Conservation (phyloP, 2,888 invertebrate genomes). For the Latheticus oryzae region DNA sequence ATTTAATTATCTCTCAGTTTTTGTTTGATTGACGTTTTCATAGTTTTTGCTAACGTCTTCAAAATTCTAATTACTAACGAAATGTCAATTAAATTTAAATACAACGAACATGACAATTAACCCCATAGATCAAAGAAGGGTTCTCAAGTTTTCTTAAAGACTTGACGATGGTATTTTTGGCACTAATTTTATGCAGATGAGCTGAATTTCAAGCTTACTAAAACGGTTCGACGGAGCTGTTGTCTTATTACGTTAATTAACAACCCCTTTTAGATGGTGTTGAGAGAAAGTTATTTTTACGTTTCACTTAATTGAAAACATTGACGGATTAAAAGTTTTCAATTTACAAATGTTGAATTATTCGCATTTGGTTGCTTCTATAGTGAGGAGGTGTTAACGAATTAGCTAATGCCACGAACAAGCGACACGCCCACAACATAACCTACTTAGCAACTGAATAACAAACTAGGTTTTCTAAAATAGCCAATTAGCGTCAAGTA, state of each 20-base stretch:
- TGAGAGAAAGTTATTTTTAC: too few relatives aligned
- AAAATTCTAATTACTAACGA: slow-evolving; percentile 28
- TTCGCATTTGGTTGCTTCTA: too few relatives aligned
- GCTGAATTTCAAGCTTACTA: slow-evolving; percentile 10
- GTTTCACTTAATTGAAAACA: too few relatives aligned
- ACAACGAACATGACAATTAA: slow-evolving; percentile 28
- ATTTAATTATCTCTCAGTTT: slow-evolving; percentile 6
- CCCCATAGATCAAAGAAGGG: slow-evolving; percentile 24
- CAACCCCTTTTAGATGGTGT: slow-evolving; percentile 6
- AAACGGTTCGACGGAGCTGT: not conserved
- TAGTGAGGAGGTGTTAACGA: too few relatives aligned
- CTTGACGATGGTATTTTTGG: slow-evolving; percentile 17
- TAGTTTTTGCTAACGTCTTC: slow-evolving; percentile 27
- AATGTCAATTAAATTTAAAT: slow-evolving; percentile 33
- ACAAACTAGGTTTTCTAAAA: too few relatives aligned
- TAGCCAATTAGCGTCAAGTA: too few relatives aligned
- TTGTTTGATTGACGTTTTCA: slow-evolving; percentile 29
- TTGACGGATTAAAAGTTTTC: too few relatives aligned
- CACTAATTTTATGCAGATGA: slow-evolving; percentile 24
- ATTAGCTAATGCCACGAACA: too few relatives aligned
- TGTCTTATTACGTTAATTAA: slow-evolving; percentile 30
- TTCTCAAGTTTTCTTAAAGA: slow-evolving; percentile 22
- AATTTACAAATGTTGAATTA: too few relatives aligned
- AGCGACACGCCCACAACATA: too few relatives aligned
- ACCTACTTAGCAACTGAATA: too few relatives aligned